Conservation (phyloP, 2,113 vertebrate species). For the Otolemur garnettii region DNA sequence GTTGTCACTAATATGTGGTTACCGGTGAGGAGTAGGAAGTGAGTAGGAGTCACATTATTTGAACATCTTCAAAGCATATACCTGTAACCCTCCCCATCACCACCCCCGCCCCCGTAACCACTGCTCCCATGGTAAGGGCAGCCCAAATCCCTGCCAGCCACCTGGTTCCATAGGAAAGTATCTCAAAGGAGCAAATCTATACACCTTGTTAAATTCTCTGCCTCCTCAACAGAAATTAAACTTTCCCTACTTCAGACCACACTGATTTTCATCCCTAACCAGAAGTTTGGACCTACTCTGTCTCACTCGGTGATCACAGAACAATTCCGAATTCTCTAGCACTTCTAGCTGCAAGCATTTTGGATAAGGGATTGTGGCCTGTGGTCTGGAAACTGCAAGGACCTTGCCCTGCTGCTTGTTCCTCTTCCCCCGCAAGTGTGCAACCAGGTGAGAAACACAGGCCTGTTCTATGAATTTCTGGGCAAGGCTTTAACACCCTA, state of each 20-base stretch:
- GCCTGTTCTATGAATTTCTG: background rate
- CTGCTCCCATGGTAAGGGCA: background rate
- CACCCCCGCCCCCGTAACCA: too few species aligned
- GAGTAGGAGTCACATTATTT: background rate
- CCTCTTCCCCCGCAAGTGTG: background rate
- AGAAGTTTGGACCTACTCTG: background rate
- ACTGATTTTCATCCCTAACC: background rate
- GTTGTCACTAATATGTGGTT: background rate
- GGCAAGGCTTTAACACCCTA: background rate
- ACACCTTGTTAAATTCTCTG: background rate
- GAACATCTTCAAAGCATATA: background rate
- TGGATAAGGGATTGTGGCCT: background rate
- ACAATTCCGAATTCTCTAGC: background rate
- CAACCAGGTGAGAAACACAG: background rate
- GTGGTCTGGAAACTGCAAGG: background rate
- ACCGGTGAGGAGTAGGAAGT: background rate
- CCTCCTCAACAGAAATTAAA: background rate
- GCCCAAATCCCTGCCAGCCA: background rate
- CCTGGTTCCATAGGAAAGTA: background rate
- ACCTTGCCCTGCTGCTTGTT: background rate
- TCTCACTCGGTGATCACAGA: background rate
- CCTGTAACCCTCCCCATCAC: too few species aligned
- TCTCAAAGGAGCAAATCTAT: background rate
- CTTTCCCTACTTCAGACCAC: background rate
- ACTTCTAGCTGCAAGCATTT: background rate